Conservation (phyloP, 2,797 vertebrate genomes). For the Anabas testudineus region DNA sequence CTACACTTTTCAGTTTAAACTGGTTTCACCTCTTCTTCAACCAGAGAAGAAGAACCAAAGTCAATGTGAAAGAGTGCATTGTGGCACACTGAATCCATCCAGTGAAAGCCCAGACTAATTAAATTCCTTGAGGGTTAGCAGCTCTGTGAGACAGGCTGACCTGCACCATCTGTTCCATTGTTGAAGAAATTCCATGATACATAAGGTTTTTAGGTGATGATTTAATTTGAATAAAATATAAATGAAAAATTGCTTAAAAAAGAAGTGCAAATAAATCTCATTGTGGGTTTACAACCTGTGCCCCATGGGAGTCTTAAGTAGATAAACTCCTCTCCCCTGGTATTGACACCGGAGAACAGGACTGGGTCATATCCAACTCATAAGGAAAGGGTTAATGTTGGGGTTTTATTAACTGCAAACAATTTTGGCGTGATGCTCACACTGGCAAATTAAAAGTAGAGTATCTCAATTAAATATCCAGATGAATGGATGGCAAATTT, state of each 20-base stretch:
- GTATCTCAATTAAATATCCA: constrained; percentile 32
- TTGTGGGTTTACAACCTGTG: background rate
- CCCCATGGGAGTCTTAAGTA: background rate
- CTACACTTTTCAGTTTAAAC: constrained; percentile 1
- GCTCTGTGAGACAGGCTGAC: constrained; percentile 20
- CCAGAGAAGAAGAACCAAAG: background rate
- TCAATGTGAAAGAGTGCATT: background rate
- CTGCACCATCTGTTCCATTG: constrained; percentile 24
- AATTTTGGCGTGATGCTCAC: constrained; percentile 6
- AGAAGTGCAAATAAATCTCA: background rate
- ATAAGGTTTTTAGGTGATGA: constrained; percentile 14
- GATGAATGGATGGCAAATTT: background rate
- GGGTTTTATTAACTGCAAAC: background rate
- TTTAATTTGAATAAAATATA: constrained; percentile 43
- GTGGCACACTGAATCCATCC: constrained; percentile 6
- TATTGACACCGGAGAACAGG: background rate
- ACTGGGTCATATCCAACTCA: background rate
- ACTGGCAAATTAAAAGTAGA: constrained; percentile 16
- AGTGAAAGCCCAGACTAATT: constrained; percentile 34
- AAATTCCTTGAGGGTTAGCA: constrained; percentile 41
- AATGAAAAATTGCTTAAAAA: constrained; percentile 6
- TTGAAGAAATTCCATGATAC: constrained; percentile 11
- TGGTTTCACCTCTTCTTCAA: background rate
- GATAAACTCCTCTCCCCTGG: background rate
- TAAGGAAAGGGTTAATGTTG: constrained; percentile 42